phyloP scores from a whole-genome alignment of 2,797 vertebrate species.

The Gymnopithys bicolor region DNA sequence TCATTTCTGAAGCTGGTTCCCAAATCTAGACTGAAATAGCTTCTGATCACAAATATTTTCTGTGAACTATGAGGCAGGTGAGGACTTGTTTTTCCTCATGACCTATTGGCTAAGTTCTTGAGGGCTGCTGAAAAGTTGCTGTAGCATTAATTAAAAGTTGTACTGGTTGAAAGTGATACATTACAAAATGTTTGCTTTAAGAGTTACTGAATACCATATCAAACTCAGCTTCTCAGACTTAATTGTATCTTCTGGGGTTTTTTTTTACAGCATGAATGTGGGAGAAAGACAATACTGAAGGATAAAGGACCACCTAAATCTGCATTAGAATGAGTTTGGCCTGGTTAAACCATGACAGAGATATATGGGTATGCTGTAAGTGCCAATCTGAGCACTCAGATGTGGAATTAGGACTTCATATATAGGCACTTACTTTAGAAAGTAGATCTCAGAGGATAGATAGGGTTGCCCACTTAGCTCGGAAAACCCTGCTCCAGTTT shows the following conservation, averaged over 20 bases:
- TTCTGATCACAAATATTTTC: background rate
- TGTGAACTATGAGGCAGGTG: background rate
- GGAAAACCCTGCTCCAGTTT: constrained; percentile 52
- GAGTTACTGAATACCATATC: background rate
- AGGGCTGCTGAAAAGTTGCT: background rate
- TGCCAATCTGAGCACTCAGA: constrained; percentile 21
- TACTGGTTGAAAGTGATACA: background rate
- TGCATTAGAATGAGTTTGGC: background rate
- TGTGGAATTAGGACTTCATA: constrained; percentile 18
- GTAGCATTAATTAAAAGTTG: background rate
- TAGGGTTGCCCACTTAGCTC: constrained; percentile 30
- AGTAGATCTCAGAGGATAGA: constrained; percentile 25
- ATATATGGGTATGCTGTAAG: background rate
- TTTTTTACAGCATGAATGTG: background rate
- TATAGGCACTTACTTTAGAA: constrained; percentile 30
- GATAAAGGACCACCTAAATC: constrained; percentile 10
- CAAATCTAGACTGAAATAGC: background rate
- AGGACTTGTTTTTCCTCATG: background rate
- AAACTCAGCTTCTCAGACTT: background rate
- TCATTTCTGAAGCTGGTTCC: background rate
- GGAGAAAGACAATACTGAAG: constrained; percentile 14
- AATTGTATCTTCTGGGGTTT: background rate
- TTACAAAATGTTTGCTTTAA: background rate
- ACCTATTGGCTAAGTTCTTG: background rate
- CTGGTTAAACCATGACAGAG: background rate